Conservation (phyloP, 2,888 invertebrate species). For the Capitulum mitella region DNA sequence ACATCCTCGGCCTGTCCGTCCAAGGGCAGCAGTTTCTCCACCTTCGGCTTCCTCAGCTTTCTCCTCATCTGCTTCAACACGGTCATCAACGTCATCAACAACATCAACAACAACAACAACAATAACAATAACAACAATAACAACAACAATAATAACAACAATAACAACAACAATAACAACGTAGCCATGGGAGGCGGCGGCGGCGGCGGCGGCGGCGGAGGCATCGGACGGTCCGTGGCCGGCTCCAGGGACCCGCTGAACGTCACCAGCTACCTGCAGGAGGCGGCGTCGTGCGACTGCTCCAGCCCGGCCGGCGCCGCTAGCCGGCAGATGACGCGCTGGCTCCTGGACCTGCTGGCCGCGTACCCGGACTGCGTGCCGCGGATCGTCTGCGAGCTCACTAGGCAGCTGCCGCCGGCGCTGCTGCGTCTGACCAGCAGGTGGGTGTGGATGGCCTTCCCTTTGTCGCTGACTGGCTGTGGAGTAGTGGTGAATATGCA, state of each 20-base stretch:
- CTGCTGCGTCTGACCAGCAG: not conserved
- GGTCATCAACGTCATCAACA: not conserved
- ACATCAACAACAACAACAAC: constrained; percentile 9
- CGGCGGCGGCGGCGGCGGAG: not conserved
- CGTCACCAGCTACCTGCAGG: constrained; percentile 4
- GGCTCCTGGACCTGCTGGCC: not conserved
- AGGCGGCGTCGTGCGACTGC: not conserved
- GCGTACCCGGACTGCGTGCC: not conserved
- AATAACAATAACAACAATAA: not conserved
- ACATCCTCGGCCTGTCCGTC: not conserved
- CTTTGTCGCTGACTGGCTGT: too few relatives aligned
- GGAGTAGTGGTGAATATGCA: too few relatives aligned
- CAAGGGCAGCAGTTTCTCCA: not conserved
- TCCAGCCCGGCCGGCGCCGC: not conserved
- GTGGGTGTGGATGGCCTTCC: too few relatives aligned
- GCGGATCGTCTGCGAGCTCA: not conserved
- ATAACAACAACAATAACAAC: not conserved
- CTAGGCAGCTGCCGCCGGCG: not conserved
- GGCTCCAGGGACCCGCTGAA: not conserved
- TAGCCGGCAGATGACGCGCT: not conserved
- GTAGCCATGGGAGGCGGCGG: not conserved
- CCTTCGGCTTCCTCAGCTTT: constrained; percentile 5
- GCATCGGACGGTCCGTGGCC: not conserved
- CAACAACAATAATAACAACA: not conserved
- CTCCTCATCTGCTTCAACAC: constrained; percentile 2